phyloP scores from a whole-genome alignment of 2,888 invertebrate species.

The Oxytorus armatus region DNA sequence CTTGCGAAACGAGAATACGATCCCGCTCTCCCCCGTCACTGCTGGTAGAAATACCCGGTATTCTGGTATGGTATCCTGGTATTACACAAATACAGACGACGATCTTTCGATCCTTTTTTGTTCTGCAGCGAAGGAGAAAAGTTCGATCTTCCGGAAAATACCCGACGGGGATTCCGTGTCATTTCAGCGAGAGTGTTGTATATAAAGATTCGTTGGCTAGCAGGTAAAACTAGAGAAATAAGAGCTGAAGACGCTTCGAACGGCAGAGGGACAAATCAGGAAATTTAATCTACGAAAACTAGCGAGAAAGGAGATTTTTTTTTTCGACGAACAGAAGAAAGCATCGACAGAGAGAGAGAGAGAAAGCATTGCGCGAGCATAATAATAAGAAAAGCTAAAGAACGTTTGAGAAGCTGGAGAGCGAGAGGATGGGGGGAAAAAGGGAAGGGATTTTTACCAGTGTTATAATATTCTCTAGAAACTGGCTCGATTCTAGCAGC shows the following conservation, averaged over 20 bases:
- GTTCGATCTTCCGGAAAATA: constrained; percentile 64
- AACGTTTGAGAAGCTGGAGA: constrained; percentile 17
- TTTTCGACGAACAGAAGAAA: constrained; percentile 22
- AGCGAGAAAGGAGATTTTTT: constrained; percentile 36
- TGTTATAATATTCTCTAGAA: constrained; percentile 43
- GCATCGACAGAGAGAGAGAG: constrained; percentile 15
- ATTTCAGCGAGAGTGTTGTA: constrained; percentile 8
- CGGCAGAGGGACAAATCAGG: constrained; percentile 69
- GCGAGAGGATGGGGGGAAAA: constrained; percentile 15
- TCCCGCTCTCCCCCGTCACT: constrained; percentile 24
- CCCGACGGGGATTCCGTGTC: constrained; percentile 59
- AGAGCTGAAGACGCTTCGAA: constrained; percentile 11
- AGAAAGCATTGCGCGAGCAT: constrained; percentile 6
- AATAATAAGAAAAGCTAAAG: constrained; percentile 33
- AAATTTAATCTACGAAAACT: constrained; percentile 73
- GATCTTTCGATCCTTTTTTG: constrained; percentile 15
- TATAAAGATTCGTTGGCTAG: neutral
- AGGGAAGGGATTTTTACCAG: constrained; percentile 26
- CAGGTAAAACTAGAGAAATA: constrained; percentile 32
- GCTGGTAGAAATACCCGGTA: constrained; percentile 6
- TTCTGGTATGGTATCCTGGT: constrained; percentile 54
- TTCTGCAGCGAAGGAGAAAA: constrained; percentile 11
- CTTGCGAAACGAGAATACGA: constrained; percentile 49
- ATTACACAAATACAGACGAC: constrained; percentile 20
- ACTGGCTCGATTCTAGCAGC: constrained; percentile 41